These are phyloP conservation scores for Gallinago solitaria DNA, from an alignment of 2,797 vertebrate species.

Conservation along the genomic window DNA sequence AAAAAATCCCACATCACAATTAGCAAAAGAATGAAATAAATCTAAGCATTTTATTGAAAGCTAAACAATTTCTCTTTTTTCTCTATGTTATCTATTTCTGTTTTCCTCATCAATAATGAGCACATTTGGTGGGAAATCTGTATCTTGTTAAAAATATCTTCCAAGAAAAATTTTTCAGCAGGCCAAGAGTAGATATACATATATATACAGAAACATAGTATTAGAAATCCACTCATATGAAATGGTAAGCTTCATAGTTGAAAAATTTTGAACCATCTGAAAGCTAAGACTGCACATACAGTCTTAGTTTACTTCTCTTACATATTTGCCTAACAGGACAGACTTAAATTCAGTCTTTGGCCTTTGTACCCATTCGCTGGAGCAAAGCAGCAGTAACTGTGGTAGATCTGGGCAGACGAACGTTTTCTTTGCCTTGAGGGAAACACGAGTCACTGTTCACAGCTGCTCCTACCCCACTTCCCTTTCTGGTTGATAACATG, in stretches of 20 bases:
- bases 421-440: not conserved
- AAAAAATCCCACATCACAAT: not conserved
- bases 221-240: not conserved
- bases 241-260: not conserved
- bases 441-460: not conserved
- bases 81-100: not conserved
- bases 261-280: not conserved
- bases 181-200: not conserved
- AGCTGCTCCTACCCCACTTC: not conserved
- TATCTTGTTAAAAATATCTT: slow-evolving; percentile 34
- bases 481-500: not conserved
- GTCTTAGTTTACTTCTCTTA: not conserved
- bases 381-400: not conserved
- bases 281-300: not conserved
- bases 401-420: not conserved
- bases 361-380: not conserved
- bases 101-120: not conserved
- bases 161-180: not conserved
- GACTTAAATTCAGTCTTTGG: not conserved
- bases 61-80: not conserved
- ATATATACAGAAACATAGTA: not conserved
- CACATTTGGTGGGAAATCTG: not conserved
- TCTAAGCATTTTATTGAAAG: not conserved
- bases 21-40: not conserved
- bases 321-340: not conserved